These are phyloP conservation scores for Acanthiza pusilla DNA, from an alignment of 2,797 vertebrate genomes.

Conservation along the genomic window DNA sequence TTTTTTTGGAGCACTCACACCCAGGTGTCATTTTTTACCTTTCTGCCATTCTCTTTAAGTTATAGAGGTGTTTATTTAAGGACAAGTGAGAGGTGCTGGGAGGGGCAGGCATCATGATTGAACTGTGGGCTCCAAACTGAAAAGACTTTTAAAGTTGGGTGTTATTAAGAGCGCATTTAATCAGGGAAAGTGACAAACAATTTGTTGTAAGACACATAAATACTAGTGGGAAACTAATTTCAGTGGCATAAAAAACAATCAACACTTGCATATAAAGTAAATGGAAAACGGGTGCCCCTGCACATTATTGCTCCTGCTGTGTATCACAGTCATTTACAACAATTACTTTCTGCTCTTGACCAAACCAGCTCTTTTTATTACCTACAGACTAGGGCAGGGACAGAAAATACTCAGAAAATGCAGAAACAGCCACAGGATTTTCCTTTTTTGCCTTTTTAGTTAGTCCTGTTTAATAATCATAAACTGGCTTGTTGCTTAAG, in stretches of 20 bases:
- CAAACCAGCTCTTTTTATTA: not conserved
- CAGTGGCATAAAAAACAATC: conserved; percentile 41
- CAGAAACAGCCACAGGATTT: not conserved
- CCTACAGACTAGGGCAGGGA: not conserved
- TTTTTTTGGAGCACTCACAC: not conserved
- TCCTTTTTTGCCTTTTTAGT: not conserved
- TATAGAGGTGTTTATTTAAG: conserved; percentile 60
- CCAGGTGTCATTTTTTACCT: not conserved
- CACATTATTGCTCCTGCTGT: not conserved
- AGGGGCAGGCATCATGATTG: conserved; percentile 41
- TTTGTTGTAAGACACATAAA: conserved; percentile 65
- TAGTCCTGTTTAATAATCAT: conserved; percentile 50
- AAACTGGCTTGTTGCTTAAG: conserved; percentile 36
- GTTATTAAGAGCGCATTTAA: conserved; percentile 60
- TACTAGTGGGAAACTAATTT: conserved; percentile 61
- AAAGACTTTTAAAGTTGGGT: conserved; percentile 52
- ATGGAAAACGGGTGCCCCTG: not conserved
- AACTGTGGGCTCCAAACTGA: conserved; percentile 40
- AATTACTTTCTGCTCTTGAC: conserved; percentile 4
- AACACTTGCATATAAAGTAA: conserved; percentile 41
- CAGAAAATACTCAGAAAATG: not conserved
- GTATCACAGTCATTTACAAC: not conserved
- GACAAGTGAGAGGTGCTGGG: conserved; percentile 21
- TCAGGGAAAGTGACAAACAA: conserved; percentile 64
- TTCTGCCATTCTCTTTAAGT: conserved; percentile 14